phyloP scores from a whole-genome alignment of 2,888 invertebrate genomes.

The Dyspetes luteomarginatus region DNA sequence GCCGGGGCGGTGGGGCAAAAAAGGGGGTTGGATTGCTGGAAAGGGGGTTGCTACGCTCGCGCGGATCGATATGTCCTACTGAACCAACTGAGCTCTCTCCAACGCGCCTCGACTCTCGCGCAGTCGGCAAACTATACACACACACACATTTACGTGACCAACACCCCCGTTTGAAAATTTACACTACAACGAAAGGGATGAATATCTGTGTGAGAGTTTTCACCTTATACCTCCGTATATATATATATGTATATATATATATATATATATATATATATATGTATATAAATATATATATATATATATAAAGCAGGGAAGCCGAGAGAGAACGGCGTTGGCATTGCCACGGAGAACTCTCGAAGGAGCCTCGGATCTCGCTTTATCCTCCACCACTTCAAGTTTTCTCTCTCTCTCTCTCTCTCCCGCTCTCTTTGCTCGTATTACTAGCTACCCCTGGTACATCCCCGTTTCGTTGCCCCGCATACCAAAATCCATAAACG shows the following conservation, averaged over 20 bases:
- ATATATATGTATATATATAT: neutral
- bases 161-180: slow-evolving; percentile 5
- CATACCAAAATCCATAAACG: slow-evolving; percentile 50
- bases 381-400: slow-evolving; percentile 2
- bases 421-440: no score
- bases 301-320: no score
- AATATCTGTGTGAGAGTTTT: neutral
- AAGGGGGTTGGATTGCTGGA: slow-evolving; percentile 36
- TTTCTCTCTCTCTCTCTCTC: neutral
- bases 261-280: neutral
- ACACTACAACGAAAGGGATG: neutral
- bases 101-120: slow-evolving; percentile 16
- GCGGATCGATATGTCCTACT: slow-evolving; percentile 74
- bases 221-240: neutral
- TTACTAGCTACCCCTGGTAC: neutral
- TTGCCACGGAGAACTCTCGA: no score
- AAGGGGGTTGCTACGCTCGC: slow-evolving; percentile 27
- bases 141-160: neutral
- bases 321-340: no score
- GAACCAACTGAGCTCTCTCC: slow-evolving; percentile 70
- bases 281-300: neutral
- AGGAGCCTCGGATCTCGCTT: neutral
- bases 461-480: slow-evolving; percentile 35
- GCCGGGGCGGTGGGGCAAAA: neutral
- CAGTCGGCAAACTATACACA: slow-evolving; percentile 32